Base-by-base conservation (phyloP, 2,797 vertebrate species). In the Okamejei kenojei region DNA sequence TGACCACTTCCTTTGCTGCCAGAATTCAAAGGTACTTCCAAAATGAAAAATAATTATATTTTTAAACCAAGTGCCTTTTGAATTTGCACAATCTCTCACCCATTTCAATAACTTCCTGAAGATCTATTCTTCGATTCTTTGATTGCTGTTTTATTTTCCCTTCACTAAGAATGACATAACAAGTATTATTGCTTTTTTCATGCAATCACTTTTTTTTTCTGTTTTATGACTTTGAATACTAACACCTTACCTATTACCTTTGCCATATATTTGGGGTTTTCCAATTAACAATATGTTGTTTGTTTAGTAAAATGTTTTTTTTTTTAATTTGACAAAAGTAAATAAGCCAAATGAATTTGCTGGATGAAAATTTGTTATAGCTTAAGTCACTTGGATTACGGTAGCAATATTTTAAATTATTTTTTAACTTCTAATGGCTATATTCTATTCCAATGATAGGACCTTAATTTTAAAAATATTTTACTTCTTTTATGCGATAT, bases 1-100 rank as follows among this genome's bases (percentile, higher is more conserved):
- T 68, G 15, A 88, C 61, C 84, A 88, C 61, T 68, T 68, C 82
- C 81, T 84, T 84, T 84, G 82, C 29, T 86, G 82, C 29, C 32
- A 32, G 29, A 32, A 68, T 88, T 88, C 84, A 88, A n/a, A 88
- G 61, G 29, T 61, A 61, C 61, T 65, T n/a, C 63, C 61, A 65
- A 88, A 65, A 61, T 88, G 61, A 17, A 88, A 82, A 88, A 88
- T 88, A n/a, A 32, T 88, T 65, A 17, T 63, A 82, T 68, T 65
- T 68, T 65, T 88, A 65, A 65, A 88, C 29, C 13, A 19, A 38
- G 7, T 88, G 65, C 32, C 84, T 65, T 65, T 88, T 88, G 61
- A 88, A 65, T n/a, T 88, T 65, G 6, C 84, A 88, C 65, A 61
- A 88, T 65, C 29, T 88, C 65, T 88, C n/a, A 65, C 61, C 84